These are phyloP conservation scores for Aleiodes alternator DNA, from an alignment of 2,888 invertebrate genomes.

Conservation along the genomic window DNA sequence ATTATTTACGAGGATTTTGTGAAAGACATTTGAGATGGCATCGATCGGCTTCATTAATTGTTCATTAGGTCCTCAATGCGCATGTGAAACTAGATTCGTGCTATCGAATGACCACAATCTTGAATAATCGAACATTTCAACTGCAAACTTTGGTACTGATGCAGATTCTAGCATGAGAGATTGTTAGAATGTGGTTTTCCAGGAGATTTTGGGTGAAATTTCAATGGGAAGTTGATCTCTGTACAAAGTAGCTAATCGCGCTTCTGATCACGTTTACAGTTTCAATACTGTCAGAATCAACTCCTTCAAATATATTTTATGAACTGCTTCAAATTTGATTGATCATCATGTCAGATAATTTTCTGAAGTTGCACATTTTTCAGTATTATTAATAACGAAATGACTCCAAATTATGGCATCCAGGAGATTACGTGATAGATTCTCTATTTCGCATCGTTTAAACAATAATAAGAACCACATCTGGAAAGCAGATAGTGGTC, in stretches of 20 bases:
- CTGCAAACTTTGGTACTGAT: constrained; percentile 7
- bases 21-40: background rate
- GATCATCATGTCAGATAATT: no score
- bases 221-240: background rate
- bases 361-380: no score
- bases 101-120: constrained; percentile 25
- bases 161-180: background rate
- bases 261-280: constrained; percentile 35
- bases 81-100: constrained; percentile 16
- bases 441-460: background rate
- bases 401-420: no score
- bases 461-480: constrained; percentile 35
- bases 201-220: constrained; percentile 13
- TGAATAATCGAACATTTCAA: constrained; percentile 41
- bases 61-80: background rate
- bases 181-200: background rate
- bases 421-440: background rate
- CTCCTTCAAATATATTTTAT: no score
- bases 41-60: constrained; percentile 9
- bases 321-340: no score
- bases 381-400: no score
- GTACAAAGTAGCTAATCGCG: constrained; percentile 10
- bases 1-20: no score
- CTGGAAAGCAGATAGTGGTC: constrained; percentile 5
- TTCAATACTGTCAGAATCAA: constrained; percentile 26